Evolutionary conservation across 2,797 vertebrate genomes (phyloP), one percentile per base, ranked within the genome.

Genomic region (Urophycis tenuis): DNA sequence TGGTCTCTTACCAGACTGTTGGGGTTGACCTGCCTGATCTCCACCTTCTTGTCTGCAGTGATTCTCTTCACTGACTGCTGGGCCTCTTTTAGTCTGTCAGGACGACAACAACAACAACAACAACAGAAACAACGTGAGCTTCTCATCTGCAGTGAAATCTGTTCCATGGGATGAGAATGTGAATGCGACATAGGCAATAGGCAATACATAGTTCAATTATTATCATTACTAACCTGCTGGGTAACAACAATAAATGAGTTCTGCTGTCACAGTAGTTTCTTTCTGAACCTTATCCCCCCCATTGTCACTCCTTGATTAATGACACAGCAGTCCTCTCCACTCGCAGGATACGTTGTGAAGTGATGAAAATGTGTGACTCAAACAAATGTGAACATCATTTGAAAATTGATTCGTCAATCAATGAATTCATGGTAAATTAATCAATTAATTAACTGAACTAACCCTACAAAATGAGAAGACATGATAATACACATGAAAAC

Each of bases 31-130:
- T 92, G 96, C 91, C 94, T 96, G 0, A 96, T 99, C 85, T 98
- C 96, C 84, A 98, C 94, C 87, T 95, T 98, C 92, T 98, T 98
- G 86, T 98, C 96, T 76, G 89, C 92, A 22, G 96, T 98, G 91
- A 99, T 90, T 86, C 94, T 96, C 89, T 89, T 95, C 86, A 99
- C 94, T 10, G 95, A 95, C 81, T 92, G 92, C 86, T 98, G 95
- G 79, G 96, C 96, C 85, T 95, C 92, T 90, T 95, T 97, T 83
- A 99, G 89, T 80, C 96, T 98, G 86, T 76, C 80, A 32, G 33
- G 31, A 31, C 12, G 14, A 67, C 45, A 49, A 60, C 22, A 60
- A 60, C 49, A 19, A n/a, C 19, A 25, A 60, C 53, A 45, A 45
- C 41, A 34, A 7, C 33, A 41, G 39, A 41, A 60, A 60, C 49